These are phyloP conservation scores for Cynocephalus volans DNA, from an alignment of 2,113 vertebrate genomes.

Conservation along the genomic window DNA sequence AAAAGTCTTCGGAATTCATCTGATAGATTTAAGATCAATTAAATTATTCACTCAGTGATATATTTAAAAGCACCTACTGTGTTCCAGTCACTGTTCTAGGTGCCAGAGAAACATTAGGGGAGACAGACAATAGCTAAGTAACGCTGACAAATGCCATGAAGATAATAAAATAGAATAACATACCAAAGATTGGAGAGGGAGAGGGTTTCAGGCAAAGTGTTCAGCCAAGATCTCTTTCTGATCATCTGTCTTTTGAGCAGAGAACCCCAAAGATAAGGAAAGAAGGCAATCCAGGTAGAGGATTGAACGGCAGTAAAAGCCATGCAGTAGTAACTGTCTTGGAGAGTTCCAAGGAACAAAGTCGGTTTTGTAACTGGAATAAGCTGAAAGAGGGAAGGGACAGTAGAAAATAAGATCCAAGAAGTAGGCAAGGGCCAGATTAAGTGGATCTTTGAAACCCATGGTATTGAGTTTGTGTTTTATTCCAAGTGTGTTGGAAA, in stretches of 20 bases:
- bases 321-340: background rate
- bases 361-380: background rate
- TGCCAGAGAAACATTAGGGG: background rate
- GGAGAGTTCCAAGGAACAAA: background rate
- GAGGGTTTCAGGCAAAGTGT: background rate
- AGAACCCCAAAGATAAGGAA: background rate
- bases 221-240: background rate
- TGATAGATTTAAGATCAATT: background rate
- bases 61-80: background rate
- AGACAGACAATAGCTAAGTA: background rate
- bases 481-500: background rate
- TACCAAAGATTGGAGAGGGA: background rate
- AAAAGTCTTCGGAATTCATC: background rate
- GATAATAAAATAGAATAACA: background rate
- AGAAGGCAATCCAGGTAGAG: background rate
- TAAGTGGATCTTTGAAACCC: background rate
- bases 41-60: constrained; percentile 6
- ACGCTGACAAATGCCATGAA: background rate
- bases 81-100: background rate
- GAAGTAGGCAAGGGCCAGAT: background rate
- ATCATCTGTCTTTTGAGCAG: background rate
- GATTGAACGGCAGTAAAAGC: background rate
- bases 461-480: background rate
- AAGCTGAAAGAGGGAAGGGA: background rate
- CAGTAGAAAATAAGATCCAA: background rate